Evolutionary conservation across 64 coral and sea anemone species (phyloP), one percentile per base, ranked within the genome.

Genomic region (Stylophora pistillata): DNA sequence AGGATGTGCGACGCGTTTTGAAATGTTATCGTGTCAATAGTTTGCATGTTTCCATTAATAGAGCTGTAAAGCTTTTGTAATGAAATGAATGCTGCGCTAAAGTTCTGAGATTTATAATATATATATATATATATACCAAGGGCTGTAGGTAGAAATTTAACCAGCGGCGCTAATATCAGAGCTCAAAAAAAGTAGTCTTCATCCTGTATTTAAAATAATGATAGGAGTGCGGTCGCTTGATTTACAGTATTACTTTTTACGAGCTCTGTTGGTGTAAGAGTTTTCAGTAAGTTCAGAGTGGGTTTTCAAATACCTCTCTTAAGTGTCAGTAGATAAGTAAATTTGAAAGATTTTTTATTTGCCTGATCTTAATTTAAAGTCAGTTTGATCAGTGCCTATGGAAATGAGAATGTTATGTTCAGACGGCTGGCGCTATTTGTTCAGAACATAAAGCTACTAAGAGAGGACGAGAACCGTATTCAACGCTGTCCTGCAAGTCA

Each of bases 401-500:
- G 37, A 47, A 47, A 47, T 47, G 37, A 47, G 1, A 47, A 4
- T 47, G 37, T 47, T 47, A 47, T 47, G 37, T 47, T 47, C 37
- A 68, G 4, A 25, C 64, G 26, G 64, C 64, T 68, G 64, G 64
- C 25, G 64, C 64, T 68, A 21, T 64, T 23, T 25, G 21, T n/a
- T 21, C 26, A 9, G 20, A 10, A 2, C 21, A 12, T 26, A n/a
- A 68, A n/a, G 64, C 58, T 21, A 68, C n/a, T 10, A 21, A 21
- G 23, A 60, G 58, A 13, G 23, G 21, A 53, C 61, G 30, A 69
- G 7, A 13, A 13, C 18, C 60, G 53, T 11, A 13, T 63, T 41
- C 23, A 70, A 84, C 80, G 20, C 58, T 32, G 25, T 53, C 80
- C 62, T 84, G 62, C 80, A 53, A 62, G 80, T 84, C 80, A 84